Conservation (phyloP, 2,797 vertebrate species). For the Menidia menidia region DNA sequence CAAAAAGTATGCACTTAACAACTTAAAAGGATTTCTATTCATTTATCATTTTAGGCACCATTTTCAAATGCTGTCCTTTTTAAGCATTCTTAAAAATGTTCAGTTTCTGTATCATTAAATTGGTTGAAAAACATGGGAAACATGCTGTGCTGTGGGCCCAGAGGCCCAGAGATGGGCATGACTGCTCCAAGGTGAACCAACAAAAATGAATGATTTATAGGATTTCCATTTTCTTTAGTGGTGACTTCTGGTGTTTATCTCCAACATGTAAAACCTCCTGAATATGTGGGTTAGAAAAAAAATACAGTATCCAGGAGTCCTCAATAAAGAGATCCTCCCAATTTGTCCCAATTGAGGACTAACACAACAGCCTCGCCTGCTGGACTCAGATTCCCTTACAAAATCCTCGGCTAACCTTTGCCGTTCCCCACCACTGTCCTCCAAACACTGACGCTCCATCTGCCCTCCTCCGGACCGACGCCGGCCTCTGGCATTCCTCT, state of each 20-base stretch:
- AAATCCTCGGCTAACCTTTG: conserved; percentile 56
- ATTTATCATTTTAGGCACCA: too few relatives aligned
- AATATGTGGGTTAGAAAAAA: conserved; percentile 54
- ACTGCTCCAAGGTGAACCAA: too few relatives aligned
- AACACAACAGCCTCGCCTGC: conserved; percentile 57
- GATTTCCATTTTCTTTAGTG: too few relatives aligned
- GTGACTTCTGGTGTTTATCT: too few relatives aligned
- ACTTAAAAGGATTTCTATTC: background rate
- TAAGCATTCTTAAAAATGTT: too few relatives aligned
- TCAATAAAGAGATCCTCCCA: conserved; percentile 60
- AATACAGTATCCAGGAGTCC: conserved; percentile 56
- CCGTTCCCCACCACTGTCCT: conserved; percentile 47
- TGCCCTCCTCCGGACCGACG: conserved; percentile 14
- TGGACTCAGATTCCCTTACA: conserved; percentile 49
- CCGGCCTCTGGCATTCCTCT: conserved; percentile 63
- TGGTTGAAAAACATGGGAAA: too few relatives aligned
- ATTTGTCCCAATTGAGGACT: conserved; percentile 75
- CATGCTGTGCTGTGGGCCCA: too few relatives aligned
- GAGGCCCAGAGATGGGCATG: too few relatives aligned
- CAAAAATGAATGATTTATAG: too few relatives aligned
- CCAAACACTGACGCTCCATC: conserved; percentile 23
- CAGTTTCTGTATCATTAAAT: too few relatives aligned
- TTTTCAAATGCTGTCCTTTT: too few relatives aligned
- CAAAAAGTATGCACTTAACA: background rate
- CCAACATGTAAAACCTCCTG: conserved; percentile 13